A percentile compares a stretch with the other conserved stretches of the same genome.
These are phyloP conservation scores for Pangasius djambal DNA, from an alignment of 2,797 vertebrate species.

Conservation along the genomic window DNA sequence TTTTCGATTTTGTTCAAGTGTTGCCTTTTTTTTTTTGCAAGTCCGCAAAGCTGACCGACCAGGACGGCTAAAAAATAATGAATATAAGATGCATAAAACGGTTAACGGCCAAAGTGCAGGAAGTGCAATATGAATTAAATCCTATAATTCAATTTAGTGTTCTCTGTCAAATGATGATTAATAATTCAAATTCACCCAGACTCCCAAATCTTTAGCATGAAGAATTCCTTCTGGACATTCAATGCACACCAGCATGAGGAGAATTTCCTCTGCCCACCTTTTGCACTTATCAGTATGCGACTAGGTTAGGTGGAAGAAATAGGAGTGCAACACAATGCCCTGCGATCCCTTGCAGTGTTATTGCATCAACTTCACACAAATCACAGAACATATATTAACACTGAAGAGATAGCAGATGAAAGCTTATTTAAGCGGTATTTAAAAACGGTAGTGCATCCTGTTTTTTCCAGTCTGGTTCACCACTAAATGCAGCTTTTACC, in stretches of 20 bases:
- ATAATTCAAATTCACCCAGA: constrained; percentile 24
- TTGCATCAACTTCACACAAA: constrained; percentile 47
- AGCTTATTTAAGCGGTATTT: background rate
- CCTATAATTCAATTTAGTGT: constrained; percentile 9
- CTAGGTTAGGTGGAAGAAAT: constrained; percentile 11
- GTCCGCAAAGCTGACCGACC: background rate
- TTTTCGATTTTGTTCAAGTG: background rate
- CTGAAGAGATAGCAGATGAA: constrained; percentile 25
- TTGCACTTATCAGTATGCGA: constrained; percentile 34
- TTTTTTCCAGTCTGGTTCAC: constrained; percentile 4
- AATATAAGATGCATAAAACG: constrained; percentile 5
- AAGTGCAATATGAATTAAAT: constrained; percentile 25
- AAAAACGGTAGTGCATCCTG: background rate
- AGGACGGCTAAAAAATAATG: background rate
- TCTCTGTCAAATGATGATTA: constrained; percentile 11
- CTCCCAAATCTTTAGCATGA: constrained; percentile 5
- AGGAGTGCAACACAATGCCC: constrained; percentile 1
- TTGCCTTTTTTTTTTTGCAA: background rate
- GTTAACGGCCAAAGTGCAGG: background rate
- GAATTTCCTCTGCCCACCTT: constrained; percentile 10
- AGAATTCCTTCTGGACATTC: constrained; percentile 11
- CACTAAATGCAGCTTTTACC: background rate
- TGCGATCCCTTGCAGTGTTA: constrained; percentile 25
- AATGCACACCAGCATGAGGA: constrained; percentile 21
- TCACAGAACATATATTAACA: constrained; percentile 29